Base-by-base conservation (phyloP, 53 echinoderm and acorn worm species). In the Luidia sarsii region DNA sequence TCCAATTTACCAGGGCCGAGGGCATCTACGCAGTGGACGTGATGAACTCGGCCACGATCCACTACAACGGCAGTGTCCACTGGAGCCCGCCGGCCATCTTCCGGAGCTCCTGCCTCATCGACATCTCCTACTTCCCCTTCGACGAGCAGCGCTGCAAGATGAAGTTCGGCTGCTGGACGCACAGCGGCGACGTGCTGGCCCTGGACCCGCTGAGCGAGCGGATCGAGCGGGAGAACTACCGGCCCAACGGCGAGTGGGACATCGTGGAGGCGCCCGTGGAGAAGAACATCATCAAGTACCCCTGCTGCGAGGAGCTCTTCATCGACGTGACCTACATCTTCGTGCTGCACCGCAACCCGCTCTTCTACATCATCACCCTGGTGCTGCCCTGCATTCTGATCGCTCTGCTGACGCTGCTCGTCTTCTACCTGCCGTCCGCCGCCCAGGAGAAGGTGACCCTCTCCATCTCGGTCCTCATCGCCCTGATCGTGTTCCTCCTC, bases 401-500 rank as follows among this genome's bases (percentile, higher is more conserved):
- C 36, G 79, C 96, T n/a, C 64, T 95, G 57, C 60, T 92, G 86
- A 93, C 90, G 3, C 65, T 90, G 8, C 54, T 92, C 1, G 90
- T 90, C 0, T 95, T 95, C 69, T 92, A 88, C 60, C 88, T 95
- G 5, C 92, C 96, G 2, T 90, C 96, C 27, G 96, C 90, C 34
- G 92, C 96, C n/a, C 92, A 92, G 56, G 96, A 95, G 59, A 95
- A 90, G 73, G 88, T 95, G 38, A 92, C 92, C n/a, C 83, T 95
- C 37, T 92, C 84, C 53, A 92, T 95, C 43, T 93, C 96, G 1
- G 92, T 95, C 21, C 72, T 95, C 23, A 85, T 95, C 11, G 96
- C 96, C 9, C 73, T 95, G n/a, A 86, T 90, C 29, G 92, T 95
- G 83, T 95, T 95, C 61, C 88, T 95, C 4, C 87, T 95, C 22